Base-by-base conservation (phyloP, 2,113 vertebrate species). In the Lonchura striata region DNA sequence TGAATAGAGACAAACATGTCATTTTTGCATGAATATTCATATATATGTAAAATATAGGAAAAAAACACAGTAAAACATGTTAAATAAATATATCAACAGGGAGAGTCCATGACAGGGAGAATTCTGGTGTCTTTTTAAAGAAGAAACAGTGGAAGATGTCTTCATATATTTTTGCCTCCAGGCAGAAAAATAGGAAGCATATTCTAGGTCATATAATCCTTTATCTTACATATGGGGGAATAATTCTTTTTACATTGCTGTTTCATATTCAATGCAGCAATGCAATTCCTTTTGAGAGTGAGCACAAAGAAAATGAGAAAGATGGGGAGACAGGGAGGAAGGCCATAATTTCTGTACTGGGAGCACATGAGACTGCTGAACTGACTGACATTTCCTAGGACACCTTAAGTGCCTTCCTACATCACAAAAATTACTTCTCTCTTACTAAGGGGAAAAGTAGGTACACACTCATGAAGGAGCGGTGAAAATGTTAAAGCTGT, bases 231-330 rank as follows among this genome's bases (percentile, higher is more conserved):
- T 44, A n/a, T 68, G 7, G 35, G 44, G 23, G 8, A 83, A 91
- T 66, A 6, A 54, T 69, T 90, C 41, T 83, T 76, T 92, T 86
- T 17, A 71, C 69, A 88, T 47, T 72, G 23, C 14, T 81, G 49
- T 83, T 94, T 82, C 65, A 68, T 89, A 78, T 87, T 89, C 11
- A 4, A 1, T 79, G 42, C 54, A 91, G 44, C 17, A 79, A 61
- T 79, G 61, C 28, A 69, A 75, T 76, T 95, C 15, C 37, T 79
- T 84, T 82, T 44, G 64, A 92, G 37, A 71, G 15, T 30, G 15
- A 76, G 23, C 61, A 92, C 49, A 91, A 81, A 92, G 19, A 20
- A 82, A 94, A 72, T 70, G 49, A 70, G 35, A 47, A 28, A 74
- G 57, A 60, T 2, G 1, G 37, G 16, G 41, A 68, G 44, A 56